These are phyloP conservation scores for Drosophila affinis DNA, from an alignment of 2,888 invertebrate species.

Conservation along the genomic window DNA sequence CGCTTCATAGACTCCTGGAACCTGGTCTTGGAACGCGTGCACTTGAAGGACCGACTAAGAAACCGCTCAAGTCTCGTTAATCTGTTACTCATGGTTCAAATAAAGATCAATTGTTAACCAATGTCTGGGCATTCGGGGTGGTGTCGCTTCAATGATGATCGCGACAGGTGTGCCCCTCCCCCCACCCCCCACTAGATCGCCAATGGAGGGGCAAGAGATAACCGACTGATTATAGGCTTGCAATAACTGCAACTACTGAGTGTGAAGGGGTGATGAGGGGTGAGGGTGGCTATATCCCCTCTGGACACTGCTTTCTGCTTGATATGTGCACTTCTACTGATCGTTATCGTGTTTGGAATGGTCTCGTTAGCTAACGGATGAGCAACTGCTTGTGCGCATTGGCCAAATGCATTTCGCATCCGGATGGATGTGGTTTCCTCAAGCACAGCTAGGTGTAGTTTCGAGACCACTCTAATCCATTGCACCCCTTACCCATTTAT, in stretches of 20 bases:
- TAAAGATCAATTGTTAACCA: neutral
- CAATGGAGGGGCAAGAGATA: constrained; percentile 21
- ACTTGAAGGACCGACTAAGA: constrained; percentile 49
- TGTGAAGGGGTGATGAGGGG: constrained; percentile 3
- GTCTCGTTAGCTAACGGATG: constrained; percentile 84
- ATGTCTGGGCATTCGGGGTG: neutral
- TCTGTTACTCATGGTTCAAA: neutral
- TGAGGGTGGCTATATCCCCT: constrained; percentile 15
- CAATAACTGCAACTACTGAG: constrained; percentile 14
- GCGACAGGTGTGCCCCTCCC: neutral
- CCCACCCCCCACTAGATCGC: neutral
- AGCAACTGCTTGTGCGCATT: constrained; percentile 47
- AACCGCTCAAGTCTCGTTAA: neutral
- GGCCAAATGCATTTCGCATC: constrained; percentile 58
- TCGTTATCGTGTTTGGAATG: constrained; percentile 84
- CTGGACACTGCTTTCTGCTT: constrained; percentile 40
- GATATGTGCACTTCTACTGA: constrained; percentile 65
- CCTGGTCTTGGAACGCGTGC: constrained; percentile 93
- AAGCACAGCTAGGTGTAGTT: constrained; percentile 76
- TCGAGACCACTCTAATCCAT: constrained; percentile 84
- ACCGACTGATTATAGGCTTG: constrained; percentile 22
- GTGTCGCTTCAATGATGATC: neutral
- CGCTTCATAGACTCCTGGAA: constrained; percentile 98
- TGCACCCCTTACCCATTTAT: constrained; percentile 79
- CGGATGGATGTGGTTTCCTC: constrained; percentile 12